Percentiles rank a stretch among this genome's conserved stretches.
Evolutionary conservation across 2,797 vertebrate genomes (phyloP).

Genomic region (Okamejei kenojei): DNA sequence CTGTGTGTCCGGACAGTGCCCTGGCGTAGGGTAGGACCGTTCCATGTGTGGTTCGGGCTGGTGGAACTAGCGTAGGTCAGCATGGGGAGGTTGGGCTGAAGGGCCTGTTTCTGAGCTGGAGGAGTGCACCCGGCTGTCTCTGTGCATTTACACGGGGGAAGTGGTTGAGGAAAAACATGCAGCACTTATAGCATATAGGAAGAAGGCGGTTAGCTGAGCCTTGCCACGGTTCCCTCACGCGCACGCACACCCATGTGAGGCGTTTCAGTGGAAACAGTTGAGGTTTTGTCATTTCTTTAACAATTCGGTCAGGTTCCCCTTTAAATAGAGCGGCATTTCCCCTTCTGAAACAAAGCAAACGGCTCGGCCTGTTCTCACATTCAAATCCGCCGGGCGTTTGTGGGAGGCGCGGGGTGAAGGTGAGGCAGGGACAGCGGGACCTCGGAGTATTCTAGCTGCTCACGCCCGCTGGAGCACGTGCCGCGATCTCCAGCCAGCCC

Average conservation of each 20-base stretch:
- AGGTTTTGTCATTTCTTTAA: not conserved
- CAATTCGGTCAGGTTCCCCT: not conserved
- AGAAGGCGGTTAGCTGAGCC: not conserved
- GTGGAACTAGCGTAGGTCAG: too few relatives aligned
- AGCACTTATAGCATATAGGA: not conserved
- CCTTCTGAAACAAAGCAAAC: not conserved
- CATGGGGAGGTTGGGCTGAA: too few relatives aligned
- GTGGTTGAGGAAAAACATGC: not conserved
- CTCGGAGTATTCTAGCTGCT: not conserved
- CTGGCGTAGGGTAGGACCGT: too few relatives aligned
- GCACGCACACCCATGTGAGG: not conserved
- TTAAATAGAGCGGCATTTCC: slow-evolving; percentile 1
- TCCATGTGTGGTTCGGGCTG: too few relatives aligned
- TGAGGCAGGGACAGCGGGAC: not conserved
- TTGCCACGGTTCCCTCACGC: not conserved
- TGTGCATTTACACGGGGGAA: not conserved
- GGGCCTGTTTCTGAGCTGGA: not conserved
- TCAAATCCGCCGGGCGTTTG: not conserved
- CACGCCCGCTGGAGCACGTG: not conserved
- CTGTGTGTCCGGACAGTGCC: too few relatives aligned
- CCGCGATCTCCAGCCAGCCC: not conserved
- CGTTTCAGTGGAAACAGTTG: slow-evolving; percentile 6
- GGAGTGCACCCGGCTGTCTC: not conserved
- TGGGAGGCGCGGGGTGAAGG: not conserved
- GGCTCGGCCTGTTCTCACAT: not conserved